phyloP scores from a whole-genome alignment of 2,888 invertebrate genomes.

The Myathropa florea region DNA sequence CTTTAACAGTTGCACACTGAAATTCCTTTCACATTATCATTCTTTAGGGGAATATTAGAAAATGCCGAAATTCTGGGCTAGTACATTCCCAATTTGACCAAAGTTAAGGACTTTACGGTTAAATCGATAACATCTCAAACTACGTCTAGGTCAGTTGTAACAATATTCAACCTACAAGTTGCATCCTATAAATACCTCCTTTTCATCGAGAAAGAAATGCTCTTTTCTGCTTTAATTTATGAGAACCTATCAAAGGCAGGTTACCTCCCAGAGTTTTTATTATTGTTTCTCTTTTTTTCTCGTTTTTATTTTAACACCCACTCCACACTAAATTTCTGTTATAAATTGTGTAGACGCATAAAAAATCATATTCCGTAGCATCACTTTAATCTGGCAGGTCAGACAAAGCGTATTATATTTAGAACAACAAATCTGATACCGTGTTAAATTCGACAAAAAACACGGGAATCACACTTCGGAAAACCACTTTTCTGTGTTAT shows the following conservation, averaged over 20 bases:
- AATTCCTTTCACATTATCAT: no score
- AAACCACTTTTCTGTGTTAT: background rate
- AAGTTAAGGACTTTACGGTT: no score
- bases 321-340: slow-evolving; percentile 1
- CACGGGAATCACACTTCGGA: background rate
- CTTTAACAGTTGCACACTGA: no score
- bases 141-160: background rate
- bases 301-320: background rate
- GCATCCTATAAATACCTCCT: background rate
- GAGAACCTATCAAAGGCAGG: background rate
- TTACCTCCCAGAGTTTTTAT: background rate
- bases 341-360: slow-evolving; percentile 21
- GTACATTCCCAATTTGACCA: no score
- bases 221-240: background rate
- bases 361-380: slow-evolving; percentile 43
- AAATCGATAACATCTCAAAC: background rate
- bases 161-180: background rate
- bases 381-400: slow-evolving; percentile 35
- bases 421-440: slow-evolving; percentile 23
- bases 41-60: no score
- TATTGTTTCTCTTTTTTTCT: background rate
- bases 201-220: background rate
- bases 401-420: slow-evolving; percentile 37
- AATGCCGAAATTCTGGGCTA: no score
- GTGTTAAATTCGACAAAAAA: slow-evolving; percentile 10